Evolutionary conservation across 2,888 invertebrate genomes (phyloP).

Genomic region (Stomorhina lunata): DNA sequence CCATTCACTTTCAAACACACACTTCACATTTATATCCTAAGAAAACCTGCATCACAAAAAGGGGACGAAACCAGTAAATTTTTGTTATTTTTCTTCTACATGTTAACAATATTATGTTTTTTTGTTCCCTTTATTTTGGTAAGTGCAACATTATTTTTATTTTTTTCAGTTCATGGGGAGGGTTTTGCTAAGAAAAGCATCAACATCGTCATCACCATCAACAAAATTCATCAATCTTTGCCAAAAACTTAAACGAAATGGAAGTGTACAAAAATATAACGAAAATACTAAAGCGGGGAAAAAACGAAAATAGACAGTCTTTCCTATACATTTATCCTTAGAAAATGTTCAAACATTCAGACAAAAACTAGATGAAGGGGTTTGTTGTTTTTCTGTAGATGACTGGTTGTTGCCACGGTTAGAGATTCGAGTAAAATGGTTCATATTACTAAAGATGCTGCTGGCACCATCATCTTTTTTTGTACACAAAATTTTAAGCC

Average conservation of each 20-base stretch:
- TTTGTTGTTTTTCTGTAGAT: conserved; percentile 6
- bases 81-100: conserved; percentile 40
- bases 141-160: conserved; percentile 56
- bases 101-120: conserved; percentile 12
- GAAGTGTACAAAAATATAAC: conserved; percentile 48
- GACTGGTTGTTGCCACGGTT: conserved; percentile 22
- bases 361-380: conserved; percentile 41
- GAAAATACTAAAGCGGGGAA: conserved; percentile 29
- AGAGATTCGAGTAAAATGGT: conserved; percentile 41
- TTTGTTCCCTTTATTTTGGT: conserved; percentile 31
- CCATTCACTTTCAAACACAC: conserved; percentile 5
- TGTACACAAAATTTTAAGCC: conserved; percentile 28
- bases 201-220: conserved; percentile 70
- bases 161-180: conserved; percentile 25
- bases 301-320: conserved; percentile 24
- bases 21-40: background rate
- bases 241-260: conserved; percentile 75
- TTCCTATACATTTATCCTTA: background rate
- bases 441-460: conserved; percentile 58
- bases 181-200: conserved; percentile 50
- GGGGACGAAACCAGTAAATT: conserved; percentile 39
- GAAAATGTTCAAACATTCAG: conserved; percentile 55
- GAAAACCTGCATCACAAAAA: conserved; percentile 1
- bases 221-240: conserved; percentile 79
- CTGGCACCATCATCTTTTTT: conserved; percentile 60